A percentile compares a stretch with the other conserved stretches of the same genome.
These are phyloP conservation scores for Archocentrus centrarchus DNA, from an alignment of 2,113 vertebrate species.

Conservation along the genomic window DNA sequence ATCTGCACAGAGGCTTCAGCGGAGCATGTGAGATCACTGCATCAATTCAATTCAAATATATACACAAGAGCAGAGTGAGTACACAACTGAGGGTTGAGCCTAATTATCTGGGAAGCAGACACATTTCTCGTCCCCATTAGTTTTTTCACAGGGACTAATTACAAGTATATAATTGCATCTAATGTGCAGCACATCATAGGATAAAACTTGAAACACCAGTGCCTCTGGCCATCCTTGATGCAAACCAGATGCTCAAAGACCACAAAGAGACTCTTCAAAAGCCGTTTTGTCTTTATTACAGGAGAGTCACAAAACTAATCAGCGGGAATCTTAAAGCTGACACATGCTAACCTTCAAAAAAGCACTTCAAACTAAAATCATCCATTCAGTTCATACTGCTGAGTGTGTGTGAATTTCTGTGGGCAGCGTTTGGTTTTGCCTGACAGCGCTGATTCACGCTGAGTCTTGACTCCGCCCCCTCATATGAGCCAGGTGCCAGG, in stretches of 20 bases:
- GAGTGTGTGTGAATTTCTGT: background rate
- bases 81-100: background rate
- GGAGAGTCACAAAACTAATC: background rate
- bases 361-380: background rate
- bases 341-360: background rate
- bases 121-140: background rate
- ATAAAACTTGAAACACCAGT: background rate
- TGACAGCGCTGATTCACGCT: background rate
- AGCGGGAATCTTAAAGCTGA: background rate
- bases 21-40: background rate
- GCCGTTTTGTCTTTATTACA: background rate
- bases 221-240: background rate
- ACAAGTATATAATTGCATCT: background rate
- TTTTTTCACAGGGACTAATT: background rate
- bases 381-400: rapidly evolving
- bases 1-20: background rate
- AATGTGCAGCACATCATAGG: background rate
- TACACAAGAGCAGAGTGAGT: background rate
- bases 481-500: background rate
- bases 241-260: background rate
- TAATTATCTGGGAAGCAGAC: background rate
- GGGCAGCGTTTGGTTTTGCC: background rate
- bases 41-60: background rate
- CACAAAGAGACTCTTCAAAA: background rate
- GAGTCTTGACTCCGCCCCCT: background rate